These are phyloP conservation scores for Synanthedon myopaeformis DNA, from an alignment of 2,888 invertebrate genomes.

Conservation along the genomic window DNA sequence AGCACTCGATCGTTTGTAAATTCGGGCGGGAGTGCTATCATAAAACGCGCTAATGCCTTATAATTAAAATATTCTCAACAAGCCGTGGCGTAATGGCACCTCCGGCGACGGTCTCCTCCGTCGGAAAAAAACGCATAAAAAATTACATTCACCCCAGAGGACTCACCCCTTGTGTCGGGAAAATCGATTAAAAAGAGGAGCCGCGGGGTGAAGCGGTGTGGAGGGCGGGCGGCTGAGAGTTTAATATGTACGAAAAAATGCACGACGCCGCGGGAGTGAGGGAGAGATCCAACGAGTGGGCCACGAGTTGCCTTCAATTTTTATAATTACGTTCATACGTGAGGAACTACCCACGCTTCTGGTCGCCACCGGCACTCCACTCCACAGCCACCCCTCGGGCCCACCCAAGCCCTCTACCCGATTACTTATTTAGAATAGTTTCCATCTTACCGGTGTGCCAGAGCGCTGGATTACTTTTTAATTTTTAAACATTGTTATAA, in stretches of 20 bases:
- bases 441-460: conserved; percentile 22
- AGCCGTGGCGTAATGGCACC: conserved; percentile 72
- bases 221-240: conserved; percentile 48
- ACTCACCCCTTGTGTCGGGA: conserved; percentile 70
- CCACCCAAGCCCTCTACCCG: conserved; percentile 17
- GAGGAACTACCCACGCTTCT: conserved; percentile 42
- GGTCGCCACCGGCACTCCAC: conserved; percentile 18
- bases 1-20: conserved; percentile 68
- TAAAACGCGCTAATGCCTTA: conserved; percentile 71
- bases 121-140: conserved; percentile 69
- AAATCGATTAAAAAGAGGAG: conserved; percentile 72
- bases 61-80: conserved; percentile 73
- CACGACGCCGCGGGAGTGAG: conserved; percentile 63
- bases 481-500: conserved; percentile 27
- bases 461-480: conserved; percentile 35
- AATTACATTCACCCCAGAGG: conserved; percentile 72
- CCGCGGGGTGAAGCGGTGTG: conserved; percentile 49
- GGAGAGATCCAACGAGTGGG: conserved; percentile 45
- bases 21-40: conserved; percentile 65
- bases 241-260: conserved; percentile 72
- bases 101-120: conserved; percentile 63
- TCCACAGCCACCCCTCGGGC: conserved; percentile 10
- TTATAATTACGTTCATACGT: conserved; percentile 73
- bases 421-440: conserved; percentile 54
- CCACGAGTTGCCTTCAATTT: conserved; percentile 65